Base-by-base conservation (phyloP, 2,797 vertebrate species). In the Neoniphon sammara region DNA sequence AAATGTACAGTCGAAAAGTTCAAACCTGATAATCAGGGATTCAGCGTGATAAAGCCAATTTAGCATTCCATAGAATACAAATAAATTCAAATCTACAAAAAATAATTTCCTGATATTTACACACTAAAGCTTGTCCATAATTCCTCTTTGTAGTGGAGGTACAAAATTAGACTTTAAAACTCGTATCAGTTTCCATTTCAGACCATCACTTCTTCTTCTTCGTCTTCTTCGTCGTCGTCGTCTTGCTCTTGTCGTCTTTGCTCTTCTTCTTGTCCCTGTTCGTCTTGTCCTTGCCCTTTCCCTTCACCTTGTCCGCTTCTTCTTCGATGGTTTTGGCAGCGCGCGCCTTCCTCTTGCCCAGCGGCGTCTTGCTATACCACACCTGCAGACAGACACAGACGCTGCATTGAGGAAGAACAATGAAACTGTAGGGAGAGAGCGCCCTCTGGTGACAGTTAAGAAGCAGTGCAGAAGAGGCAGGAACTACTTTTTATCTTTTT, bases 341-440 rank as follows among this genome's bases (percentile, higher is more conserved):
- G 77, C 78, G 69, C 0, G 49, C 73, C 56, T 90, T 90, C 3
- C 84, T 94, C 76, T 59, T 94, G 0, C 94, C 94, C 77, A 96
- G 66, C 0, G 95, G 95, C 1, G 95, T 96, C 84, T 91, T 94
- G 77, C 90, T 81, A 15, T 95, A 97, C 96, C 96, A 97, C 49
- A 57, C 69, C 96, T 96, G 81, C 21, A 89, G 91, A 66, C 17
- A 49, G 15, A 54, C n/a, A 34, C 25, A 23, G 30, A 64, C 39
- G 17, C 5, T 20, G 14, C 17, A 5, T 46, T 7, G 2, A 14
- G 8, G 39, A 2, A 14, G 8, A 2, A 0, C 2, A 2, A 10
- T 54, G 52, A 23, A 15, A 14, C 10, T 54, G 52, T 9, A 42
- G 20, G 15, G 27, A 17, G 21, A 8, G 9, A 44, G 17, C 18